phyloP scores from a whole-genome alignment of 2,888 invertebrate genomes.

The Clanis bilineata region DNA sequence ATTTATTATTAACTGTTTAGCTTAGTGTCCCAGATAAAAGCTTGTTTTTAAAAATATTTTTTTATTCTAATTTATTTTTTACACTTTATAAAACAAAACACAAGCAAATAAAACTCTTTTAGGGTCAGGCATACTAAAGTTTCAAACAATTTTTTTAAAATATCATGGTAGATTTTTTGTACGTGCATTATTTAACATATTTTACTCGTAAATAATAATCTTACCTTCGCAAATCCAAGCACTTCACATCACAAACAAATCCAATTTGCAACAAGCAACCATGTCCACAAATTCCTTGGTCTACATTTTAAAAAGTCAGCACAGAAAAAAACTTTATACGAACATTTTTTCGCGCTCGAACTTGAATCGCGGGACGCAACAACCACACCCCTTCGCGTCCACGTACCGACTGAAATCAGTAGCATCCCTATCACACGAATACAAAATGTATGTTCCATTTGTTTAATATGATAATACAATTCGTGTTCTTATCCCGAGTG shows the following conservation, averaged over 20 bases:
- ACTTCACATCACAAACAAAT: constrained; percentile 6
- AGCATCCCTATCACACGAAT: constrained; percentile 24
- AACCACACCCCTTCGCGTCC: neutral
- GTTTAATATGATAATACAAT: neutral
- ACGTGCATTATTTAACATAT: too few species aligned
- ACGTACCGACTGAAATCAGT: constrained; percentile 28
- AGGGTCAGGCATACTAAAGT: too few species aligned
- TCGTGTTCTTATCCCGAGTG: constrained; percentile 19
- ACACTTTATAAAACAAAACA: too few species aligned
- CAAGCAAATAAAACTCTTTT: too few species aligned
- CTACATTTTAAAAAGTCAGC: neutral
- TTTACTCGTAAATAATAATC: too few species aligned
- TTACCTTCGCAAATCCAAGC: constrained; percentile 2
- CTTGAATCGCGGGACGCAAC: constrained; percentile 7
- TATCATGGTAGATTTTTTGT: too few species aligned
- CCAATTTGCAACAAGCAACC: neutral
- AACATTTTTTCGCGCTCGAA: constrained; percentile 35
- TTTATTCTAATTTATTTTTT: too few species aligned
- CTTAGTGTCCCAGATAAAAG: too few species aligned
- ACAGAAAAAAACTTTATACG: constrained; percentile 17
- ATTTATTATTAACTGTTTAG: too few species aligned
- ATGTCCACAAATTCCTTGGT: neutral
- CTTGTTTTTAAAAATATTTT: too few species aligned
- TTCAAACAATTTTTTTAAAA: too few species aligned
- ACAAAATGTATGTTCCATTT: constrained; percentile 17